Percentiles rank a stretch among this genome's conserved stretches.
Evolutionary conservation across 23 tunicate species (phyloP).

Genomic region (Styela plicata): DNA sequence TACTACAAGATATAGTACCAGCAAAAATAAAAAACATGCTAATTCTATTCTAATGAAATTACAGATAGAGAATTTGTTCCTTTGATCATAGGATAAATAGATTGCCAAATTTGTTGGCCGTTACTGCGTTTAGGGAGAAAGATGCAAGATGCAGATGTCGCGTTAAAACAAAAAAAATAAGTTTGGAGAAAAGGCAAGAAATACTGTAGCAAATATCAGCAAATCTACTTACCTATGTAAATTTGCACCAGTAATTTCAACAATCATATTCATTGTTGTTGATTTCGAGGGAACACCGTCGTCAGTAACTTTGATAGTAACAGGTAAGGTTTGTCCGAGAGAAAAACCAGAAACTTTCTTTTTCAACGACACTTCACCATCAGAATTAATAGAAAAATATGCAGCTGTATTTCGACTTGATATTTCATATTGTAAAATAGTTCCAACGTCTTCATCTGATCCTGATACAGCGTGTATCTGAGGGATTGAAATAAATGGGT

Average conservation of each 20-base stretch:
- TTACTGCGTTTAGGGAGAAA: no score
- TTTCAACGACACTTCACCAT: not conserved
- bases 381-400: slow-evolving; percentile 13
- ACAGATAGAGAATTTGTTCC: no score
- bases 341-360: slow-evolving; percentile 4
- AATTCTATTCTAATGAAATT: no score
- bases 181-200: no score
- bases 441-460: slow-evolving; percentile 38
- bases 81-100: no score
- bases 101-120: no score
- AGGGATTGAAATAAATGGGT: no score
- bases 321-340: slow-evolving; percentile 12
- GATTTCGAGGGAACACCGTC: slow-evolving; percentile 50
- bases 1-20: no score
- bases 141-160: no score
- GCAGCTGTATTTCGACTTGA: not conserved
- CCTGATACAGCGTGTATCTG: slow-evolving; percentile 9
- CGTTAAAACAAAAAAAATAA: no score
- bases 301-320: slow-evolving; percentile 45
- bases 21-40: no score
- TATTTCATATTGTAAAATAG: slow-evolving; percentile 22
- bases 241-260: slow-evolving; percentile 59
- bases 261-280: slow-evolving; percentile 9
- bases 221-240: slow-evolving; percentile 31
- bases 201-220: no score